Base-by-base conservation (phyloP, 2,113 vertebrate genomes). In the Argyrosomus japonicus region DNA sequence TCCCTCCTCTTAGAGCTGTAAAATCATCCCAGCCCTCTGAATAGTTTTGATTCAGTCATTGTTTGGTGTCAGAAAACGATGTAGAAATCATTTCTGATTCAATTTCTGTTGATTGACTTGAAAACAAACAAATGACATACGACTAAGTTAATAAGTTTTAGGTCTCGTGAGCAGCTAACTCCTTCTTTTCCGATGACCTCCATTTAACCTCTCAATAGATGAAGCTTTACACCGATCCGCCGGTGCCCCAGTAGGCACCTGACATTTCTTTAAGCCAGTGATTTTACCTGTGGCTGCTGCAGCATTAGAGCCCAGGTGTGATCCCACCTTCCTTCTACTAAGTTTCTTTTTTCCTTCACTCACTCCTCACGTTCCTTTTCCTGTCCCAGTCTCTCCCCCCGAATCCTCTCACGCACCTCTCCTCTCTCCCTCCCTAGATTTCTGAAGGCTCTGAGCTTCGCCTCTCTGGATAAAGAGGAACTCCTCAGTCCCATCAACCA, bases 371-470 rank as follows among this genome's bases (percentile, higher is more conserved):
- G 67, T 32, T 87, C 88, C 86, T 71, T 69, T 63, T 47, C 72
- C 79, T 56, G 29, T 75, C 82, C 84, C 88, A 90, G 91, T 53
- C 92, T 92, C 86, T 93, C 93, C 76, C 89, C 92, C 89, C 87
- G 53, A 82, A 81, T 93, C 92, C 92, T 93, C 89, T 94, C 89
- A 93, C 76, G 80, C 56, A 69, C 91, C 88, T 94, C 89, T 90
- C 90, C 90, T 89, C 87, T 92, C 65, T 73, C 86, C 88, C 89
- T 90, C 51, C 95, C 61, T 93, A 99, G 98, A 95, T 99, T 99
- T 86, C 96, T 99, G 94, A 99, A 99, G 96, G 97, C 98, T 78
- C 95, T 99, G 93, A 99, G 98, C 92, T 99, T 99, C 13, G 98
- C 97, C 71, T 99, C 98, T 0, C 94, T 99, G 93, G 98, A 99